phyloP scores from a whole-genome alignment of 2,797 vertebrate genomes.

The Halcyon badia region DNA sequence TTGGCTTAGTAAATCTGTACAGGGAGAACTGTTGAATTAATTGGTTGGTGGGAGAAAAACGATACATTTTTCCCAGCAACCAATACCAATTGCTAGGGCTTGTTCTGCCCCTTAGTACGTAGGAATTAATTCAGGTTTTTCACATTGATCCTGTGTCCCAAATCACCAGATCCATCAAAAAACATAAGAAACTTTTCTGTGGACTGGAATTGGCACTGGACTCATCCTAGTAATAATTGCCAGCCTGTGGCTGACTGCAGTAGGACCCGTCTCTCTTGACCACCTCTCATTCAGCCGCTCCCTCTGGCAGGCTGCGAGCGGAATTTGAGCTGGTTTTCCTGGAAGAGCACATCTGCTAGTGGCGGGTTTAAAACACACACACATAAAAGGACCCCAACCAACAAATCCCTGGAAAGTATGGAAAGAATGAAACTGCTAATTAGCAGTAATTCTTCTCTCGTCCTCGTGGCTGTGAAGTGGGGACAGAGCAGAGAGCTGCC shows the following conservation, averaged over 20 bases:
- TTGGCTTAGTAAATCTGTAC: not conserved
- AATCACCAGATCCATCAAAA: not conserved
- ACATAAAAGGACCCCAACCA: not conserved
- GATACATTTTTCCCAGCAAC: not conserved
- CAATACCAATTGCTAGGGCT: not conserved
- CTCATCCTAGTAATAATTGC: not conserved
- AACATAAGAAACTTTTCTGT: not conserved
- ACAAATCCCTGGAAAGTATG: not conserved
- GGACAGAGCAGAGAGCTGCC: not conserved
- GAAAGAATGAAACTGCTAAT: not conserved
- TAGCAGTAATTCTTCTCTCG: not conserved
- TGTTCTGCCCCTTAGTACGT: fast-evolving
- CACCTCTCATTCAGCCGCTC: not conserved
- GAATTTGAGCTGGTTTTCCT: slow-evolving; percentile 23
- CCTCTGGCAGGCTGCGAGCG: not conserved
- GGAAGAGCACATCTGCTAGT: not conserved
- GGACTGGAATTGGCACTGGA: not conserved
- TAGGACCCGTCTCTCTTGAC: not conserved
- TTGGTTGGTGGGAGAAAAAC: not conserved
- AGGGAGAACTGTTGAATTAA: not conserved
- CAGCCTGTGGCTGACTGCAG: not conserved
- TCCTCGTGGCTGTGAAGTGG: not conserved
- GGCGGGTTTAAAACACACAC: not conserved
- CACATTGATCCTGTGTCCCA: not conserved
- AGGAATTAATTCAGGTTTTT: not conserved